A percentile compares a stretch with the other conserved stretches of the same genome.
Conservation (phyloP, 2,113 vertebrate genomes). For the Danionella cerebrum region DNA sequence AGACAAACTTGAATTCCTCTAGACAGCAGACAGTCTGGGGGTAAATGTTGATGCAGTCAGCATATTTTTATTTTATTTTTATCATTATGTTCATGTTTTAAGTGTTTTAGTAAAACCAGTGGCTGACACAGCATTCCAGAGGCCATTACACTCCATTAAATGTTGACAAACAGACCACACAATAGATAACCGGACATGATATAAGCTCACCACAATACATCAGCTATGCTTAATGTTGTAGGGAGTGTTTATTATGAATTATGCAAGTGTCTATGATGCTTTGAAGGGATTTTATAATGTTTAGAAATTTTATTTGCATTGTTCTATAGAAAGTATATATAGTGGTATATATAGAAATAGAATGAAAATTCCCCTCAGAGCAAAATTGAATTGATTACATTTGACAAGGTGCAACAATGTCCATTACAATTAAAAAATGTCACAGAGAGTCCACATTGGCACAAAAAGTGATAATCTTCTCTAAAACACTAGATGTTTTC, state of each 20-base stretch:
- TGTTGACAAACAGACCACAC: slow-evolving; percentile 4
- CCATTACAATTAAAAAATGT: too few species aligned
- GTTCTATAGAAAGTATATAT: too few species aligned
- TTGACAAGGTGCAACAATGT: too few species aligned
- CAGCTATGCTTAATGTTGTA: background rate
- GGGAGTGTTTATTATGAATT: background rate
- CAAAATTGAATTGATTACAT: too few species aligned
- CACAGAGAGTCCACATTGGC: too few species aligned
- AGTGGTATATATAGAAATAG: too few species aligned
- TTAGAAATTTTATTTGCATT: too few species aligned
- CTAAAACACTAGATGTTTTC: too few species aligned
- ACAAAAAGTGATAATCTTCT: too few species aligned
- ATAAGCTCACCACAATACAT: background rate
- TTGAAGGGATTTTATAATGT: background rate
- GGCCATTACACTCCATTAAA: background rate
- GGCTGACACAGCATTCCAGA: background rate
- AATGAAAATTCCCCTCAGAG: too few species aligned
- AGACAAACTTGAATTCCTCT: background rate
- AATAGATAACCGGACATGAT: background rate
- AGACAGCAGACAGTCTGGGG: background rate
- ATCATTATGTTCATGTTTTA: background rate
- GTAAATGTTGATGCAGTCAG: background rate
- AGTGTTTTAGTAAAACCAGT: background rate
- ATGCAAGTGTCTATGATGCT: background rate
- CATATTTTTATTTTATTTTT: background rate